These are phyloP conservation scores for Emys orbicularis DNA, from an alignment of 2,797 vertebrate species.

Conservation along the genomic window DNA sequence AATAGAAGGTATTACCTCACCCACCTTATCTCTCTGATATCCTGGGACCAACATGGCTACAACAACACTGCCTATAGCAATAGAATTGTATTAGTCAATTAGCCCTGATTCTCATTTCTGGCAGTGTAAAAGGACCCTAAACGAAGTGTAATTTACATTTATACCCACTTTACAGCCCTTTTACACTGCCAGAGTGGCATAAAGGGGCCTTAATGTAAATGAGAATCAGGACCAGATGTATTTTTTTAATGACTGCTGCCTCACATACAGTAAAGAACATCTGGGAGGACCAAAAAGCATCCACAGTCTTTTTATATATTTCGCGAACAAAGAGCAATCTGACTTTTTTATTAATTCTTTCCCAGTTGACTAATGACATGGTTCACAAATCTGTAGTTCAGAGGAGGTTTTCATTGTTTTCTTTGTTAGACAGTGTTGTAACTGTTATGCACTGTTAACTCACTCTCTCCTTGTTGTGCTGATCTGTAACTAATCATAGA, in stretches of 20 bases:
- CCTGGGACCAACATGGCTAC: not conserved
- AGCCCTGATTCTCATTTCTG: not conserved
- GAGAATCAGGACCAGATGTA: not conserved
- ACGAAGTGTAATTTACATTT: constrained; percentile 15
- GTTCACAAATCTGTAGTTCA: not conserved
- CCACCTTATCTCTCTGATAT: not conserved
- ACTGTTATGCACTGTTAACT: accelerated
- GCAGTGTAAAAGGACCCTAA: constrained; percentile 8
- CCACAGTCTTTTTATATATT: not conserved
- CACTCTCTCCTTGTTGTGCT: not conserved
- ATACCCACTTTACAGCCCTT: not conserved
- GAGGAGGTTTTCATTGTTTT: not conserved
- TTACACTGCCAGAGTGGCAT: not conserved
- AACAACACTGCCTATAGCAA: not conserved
- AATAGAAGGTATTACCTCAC: not conserved
- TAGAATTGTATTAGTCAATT: not conserved
- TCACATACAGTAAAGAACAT: not conserved
- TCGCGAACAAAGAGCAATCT: not conserved
- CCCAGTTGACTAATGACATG: not conserved
- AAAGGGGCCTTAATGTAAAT: not conserved
- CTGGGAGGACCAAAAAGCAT: not conserved
- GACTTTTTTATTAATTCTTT: not conserved
- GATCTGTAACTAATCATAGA: accelerated
- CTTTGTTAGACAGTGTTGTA: not conserved
- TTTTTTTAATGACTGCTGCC: not conserved